Conservation (phyloP, 2,888 invertebrate species). For the Galerucella pusilla region DNA sequence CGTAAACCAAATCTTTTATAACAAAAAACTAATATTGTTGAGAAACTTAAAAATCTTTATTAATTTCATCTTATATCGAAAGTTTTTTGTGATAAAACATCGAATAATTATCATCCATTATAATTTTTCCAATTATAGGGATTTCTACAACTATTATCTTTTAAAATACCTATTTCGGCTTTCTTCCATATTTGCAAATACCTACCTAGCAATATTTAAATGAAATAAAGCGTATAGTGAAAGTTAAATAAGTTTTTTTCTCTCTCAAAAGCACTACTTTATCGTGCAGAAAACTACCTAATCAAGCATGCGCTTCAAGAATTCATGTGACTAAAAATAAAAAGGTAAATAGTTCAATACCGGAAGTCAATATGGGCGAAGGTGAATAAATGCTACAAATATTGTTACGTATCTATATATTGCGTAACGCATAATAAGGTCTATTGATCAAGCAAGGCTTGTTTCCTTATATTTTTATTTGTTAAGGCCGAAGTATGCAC, state of each 20-base stretch:
- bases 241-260: neutral
- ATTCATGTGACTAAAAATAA: neutral
- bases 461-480: conserved; percentile 31
- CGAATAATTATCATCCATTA: neutral
- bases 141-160: neutral
- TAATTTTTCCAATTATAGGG: neutral
- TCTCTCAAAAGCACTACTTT: neutral
- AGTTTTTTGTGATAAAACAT: neutral
- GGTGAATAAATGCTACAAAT: conserved; percentile 28
- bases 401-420: conserved; percentile 19
- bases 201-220: neutral
- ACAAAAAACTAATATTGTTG: too few species aligned
- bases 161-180: neutral
- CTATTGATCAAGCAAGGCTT: conserved; percentile 25
- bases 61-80: neutral
- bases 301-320: neutral
- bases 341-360: neutral
- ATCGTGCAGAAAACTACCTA: neutral
- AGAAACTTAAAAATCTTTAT: neutral
- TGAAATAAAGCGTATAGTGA: neutral
- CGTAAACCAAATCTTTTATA: too few species aligned
- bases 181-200: neutral
- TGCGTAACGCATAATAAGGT: conserved; percentile 28
- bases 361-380: conserved; percentile 26
- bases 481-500: conserved; percentile 28